Percentiles rank a stretch among this genome's conserved stretches.
Conservation (phyloP, 92 coral and sea anemone genomes). For the Heteractis magnifica region DNA sequence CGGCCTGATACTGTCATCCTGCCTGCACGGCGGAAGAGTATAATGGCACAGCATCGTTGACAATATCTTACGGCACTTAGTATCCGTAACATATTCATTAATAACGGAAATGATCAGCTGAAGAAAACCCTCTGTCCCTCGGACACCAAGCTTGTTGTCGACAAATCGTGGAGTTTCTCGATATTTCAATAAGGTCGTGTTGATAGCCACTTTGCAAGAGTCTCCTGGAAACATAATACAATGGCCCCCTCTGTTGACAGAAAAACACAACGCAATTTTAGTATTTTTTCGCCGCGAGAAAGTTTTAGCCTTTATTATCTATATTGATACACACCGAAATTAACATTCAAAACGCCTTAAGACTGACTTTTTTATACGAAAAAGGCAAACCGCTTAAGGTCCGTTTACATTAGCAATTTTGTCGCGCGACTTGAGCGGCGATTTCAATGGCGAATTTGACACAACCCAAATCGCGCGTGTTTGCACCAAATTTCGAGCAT, state of each 20-base stretch:
- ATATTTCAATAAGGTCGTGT: constrained; percentile 56
- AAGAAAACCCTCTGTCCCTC: constrained; percentile 61
- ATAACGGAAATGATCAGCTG: constrained; percentile 25
- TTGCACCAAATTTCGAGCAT: too few relatives aligned
- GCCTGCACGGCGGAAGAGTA: constrained; percentile 73
- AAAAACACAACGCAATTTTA: background rate
- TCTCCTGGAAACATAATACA: constrained; percentile 65
- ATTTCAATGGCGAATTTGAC: too few relatives aligned
- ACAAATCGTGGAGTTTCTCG: constrained; percentile 70
- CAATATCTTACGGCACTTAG: constrained; percentile 53
- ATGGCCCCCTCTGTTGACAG: constrained; percentile 56
- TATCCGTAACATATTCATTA: constrained; percentile 24
- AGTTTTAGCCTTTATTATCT: background rate
- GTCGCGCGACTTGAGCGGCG: too few relatives aligned
- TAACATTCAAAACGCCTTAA: too few relatives aligned
- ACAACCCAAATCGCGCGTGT: too few relatives aligned
- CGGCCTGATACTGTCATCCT: constrained; percentile 51
- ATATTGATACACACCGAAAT: background rate
- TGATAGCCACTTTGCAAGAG: constrained; percentile 54
- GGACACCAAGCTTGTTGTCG: constrained; percentile 75
- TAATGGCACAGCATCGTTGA: constrained; percentile 80
- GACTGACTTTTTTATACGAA: too few relatives aligned
- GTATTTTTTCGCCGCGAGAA: background rate
- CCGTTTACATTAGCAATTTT: too few relatives aligned
- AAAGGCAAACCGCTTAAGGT: too few relatives aligned